phyloP scores from a whole-genome alignment of 2,797 vertebrate genomes.

The Coregonus suidteri region DNA sequence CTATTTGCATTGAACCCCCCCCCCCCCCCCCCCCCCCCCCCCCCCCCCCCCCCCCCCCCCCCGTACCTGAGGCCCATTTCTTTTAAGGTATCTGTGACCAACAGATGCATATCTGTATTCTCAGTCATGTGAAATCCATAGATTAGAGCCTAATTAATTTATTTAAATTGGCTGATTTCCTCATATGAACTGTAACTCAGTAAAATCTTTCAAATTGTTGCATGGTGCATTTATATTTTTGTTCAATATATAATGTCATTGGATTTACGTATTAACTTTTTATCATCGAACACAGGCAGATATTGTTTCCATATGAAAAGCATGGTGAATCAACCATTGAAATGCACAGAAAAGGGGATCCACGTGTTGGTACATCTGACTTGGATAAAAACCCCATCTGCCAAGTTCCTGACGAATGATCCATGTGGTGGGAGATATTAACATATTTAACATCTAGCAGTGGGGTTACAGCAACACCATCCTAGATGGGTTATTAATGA shows the following conservation, averaged over 20 bases:
- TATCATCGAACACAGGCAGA: constrained; percentile 22
- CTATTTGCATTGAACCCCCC: too few relatives aligned
- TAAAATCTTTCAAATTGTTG: too few relatives aligned
- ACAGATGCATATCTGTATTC: too few relatives aligned
- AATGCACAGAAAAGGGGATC: constrained; percentile 44
- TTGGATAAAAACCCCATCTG: constrained; percentile 56
- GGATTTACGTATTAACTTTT: constrained; percentile 20
- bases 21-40: too few relatives aligned
- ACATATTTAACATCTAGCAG: constrained; percentile 70
- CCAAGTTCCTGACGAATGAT: constrained; percentile 65
- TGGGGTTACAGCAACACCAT: constrained; percentile 69
- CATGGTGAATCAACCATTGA: constrained; percentile 40
- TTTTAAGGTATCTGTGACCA: too few relatives aligned
- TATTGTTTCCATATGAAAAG: constrained; percentile 29
- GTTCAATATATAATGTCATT: constrained; percentile 2
- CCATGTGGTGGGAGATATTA: constrained; percentile 53
- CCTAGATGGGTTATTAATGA: constrained; percentile 50
- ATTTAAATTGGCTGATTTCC: too few relatives aligned
- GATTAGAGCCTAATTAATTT: too few relatives aligned
- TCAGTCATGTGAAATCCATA: too few relatives aligned
- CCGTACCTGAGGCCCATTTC: too few relatives aligned
- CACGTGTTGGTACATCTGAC: constrained; percentile 68
- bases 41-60: too few relatives aligned
- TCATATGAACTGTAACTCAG: too few relatives aligned
- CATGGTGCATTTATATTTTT: too few relatives aligned